Percentiles rank a stretch among this genome's conserved stretches.
Conservation (phyloP, 2,113 vertebrate genomes). For the Carassius carassius region DNA sequence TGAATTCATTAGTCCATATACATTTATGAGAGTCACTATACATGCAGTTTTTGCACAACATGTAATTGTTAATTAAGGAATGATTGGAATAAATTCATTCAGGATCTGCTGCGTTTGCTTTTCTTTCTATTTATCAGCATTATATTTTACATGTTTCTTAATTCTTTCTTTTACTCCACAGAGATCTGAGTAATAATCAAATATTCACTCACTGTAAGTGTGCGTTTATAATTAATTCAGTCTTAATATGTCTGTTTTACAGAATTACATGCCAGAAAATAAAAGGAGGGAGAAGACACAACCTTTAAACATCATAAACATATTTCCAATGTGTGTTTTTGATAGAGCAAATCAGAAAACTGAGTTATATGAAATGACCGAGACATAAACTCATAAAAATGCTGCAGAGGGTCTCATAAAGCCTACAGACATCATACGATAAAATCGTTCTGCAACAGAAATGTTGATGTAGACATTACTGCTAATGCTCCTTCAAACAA, state of each 20-base stretch:
- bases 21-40: neutral
- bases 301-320: too few relatives aligned
- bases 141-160: too few relatives aligned
- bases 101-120: neutral
- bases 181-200: slow-evolving; percentile 99
- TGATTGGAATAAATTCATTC: neutral
- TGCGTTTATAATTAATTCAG: neutral
- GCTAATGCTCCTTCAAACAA: neutral
- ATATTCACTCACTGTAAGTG: slow-evolving; percentile 77
- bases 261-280: neutral
- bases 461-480: slow-evolving; percentile 9
- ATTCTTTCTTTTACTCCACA: slow-evolving; percentile 67
- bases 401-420: neutral
- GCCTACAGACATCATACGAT: neutral
- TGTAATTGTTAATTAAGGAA: neutral
- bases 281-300: neutral
- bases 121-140: too few relatives aligned
- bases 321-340: neutral
- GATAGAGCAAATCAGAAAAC: neutral
- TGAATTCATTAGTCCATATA: neutral
- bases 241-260: slow-evolving; percentile 14
- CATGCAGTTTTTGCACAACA: neutral
- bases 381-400: neutral
- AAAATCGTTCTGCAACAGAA: neutral
- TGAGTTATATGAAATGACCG: neutral